phyloP scores from a whole-genome alignment of 2,113 vertebrate species.

The Cranoglanis bouderius region DNA sequence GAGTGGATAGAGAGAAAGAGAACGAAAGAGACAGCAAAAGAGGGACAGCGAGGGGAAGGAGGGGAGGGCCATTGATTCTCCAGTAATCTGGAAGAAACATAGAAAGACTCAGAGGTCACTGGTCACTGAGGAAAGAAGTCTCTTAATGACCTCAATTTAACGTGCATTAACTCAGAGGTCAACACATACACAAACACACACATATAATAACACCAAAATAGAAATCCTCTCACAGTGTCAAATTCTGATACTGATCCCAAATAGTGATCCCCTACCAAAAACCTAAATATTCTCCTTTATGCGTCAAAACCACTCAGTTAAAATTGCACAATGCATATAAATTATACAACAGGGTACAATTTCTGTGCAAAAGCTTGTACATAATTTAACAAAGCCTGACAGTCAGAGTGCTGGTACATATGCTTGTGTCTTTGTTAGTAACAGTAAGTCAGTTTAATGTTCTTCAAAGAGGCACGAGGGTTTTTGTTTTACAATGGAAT shows the following conservation, averaged over 20 bases:
- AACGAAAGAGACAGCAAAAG: neutral
- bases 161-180: constrained; percentile 10
- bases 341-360: constrained; percentile 23
- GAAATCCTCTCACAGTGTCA: neutral
- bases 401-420: neutral
- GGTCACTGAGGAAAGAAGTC: constrained; percentile 29
- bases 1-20: constrained; percentile 25
- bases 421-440: constrained; percentile 34
- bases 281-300: neutral
- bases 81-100: constrained; percentile 19
- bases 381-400: constrained; percentile 37
- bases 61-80: neutral
- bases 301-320: neutral
- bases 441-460: neutral
- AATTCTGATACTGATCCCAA: constrained; percentile 18
- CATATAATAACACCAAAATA: neutral
- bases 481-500: constrained; percentile 25
- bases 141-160: constrained; percentile 47
- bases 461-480: constrained; percentile 13
- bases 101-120: constrained; percentile 38
- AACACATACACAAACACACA: neutral
- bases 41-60: constrained; percentile 12
- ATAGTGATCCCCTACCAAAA: neutral
- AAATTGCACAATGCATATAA: constrained; percentile 11
- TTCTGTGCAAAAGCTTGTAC: constrained; percentile 3